Evolutionary conservation across 2,797 vertebrate species (phyloP).

Genomic region (Urocyon cinereoargenteus): DNA sequence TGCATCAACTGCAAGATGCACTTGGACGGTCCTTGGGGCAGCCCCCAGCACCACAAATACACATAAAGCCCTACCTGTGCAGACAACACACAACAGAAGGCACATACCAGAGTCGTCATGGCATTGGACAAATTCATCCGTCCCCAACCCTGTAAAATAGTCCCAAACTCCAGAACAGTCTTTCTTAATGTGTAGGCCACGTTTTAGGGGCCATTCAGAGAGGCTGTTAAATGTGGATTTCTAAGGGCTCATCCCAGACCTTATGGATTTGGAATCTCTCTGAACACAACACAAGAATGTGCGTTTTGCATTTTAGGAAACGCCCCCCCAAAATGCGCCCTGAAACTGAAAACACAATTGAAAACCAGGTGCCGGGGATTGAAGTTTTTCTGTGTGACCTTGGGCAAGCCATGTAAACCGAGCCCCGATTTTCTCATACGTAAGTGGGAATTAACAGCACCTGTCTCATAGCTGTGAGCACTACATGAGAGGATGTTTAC

Average conservation of each 20-base stretch:
- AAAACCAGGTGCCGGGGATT: neutral
- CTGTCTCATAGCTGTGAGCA: neutral
- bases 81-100: neutral
- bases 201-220: neutral
- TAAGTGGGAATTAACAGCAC: neutral
- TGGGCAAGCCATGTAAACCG: conserved; percentile 8
- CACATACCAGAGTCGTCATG: neutral
- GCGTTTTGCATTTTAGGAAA: neutral
- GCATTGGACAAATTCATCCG: neutral
- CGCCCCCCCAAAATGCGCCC: neutral
- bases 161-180: neutral
- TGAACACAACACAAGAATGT: neutral
- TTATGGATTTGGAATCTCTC: neutral
- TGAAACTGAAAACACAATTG: neutral
- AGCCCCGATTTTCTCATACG: neutral
- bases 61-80: neutral
- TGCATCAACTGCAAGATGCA: neutral
- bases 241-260: neutral
- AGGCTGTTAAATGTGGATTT: neutral
- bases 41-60: neutral
- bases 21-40: neutral
- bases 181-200: neutral
- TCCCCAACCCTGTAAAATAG: neutral
- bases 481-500: neutral
- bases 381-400: conserved; percentile 37